Percentiles rank a stretch among this genome's conserved stretches.
These are phyloP conservation scores for Ariopsis seemanni DNA, from an alignment of 2,113 vertebrate genomes.

Conservation along the genomic window DNA sequence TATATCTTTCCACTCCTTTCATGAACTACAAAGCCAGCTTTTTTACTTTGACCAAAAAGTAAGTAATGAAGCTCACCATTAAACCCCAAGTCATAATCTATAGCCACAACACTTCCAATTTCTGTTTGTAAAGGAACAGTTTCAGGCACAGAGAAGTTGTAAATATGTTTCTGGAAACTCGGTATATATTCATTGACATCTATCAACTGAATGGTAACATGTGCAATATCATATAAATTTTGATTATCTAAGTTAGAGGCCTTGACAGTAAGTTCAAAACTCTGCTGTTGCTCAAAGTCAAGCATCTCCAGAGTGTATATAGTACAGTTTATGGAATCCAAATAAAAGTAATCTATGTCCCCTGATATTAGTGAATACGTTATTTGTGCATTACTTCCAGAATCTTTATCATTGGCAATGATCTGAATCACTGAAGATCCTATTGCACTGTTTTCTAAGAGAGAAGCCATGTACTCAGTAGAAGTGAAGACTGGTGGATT, in stretches of 20 bases:
- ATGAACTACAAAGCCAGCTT: slow-evolving; percentile 64
- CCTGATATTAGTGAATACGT: slow-evolving; percentile 68
- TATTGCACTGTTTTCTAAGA: slow-evolving; percentile 69
- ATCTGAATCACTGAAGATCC: slow-evolving; percentile 62
- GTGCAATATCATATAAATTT: slow-evolving; percentile 63
- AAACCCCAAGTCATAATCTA: slow-evolving; percentile 68
- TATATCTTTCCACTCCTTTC: slow-evolving; percentile 66
- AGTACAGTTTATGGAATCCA: slow-evolving; percentile 66
- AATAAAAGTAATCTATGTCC: slow-evolving; percentile 63
- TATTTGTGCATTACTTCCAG: slow-evolving; percentile 65
- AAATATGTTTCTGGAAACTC: slow-evolving; percentile 61
- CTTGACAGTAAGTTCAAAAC: slow-evolving; percentile 69
- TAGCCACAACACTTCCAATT: slow-evolving; percentile 67
- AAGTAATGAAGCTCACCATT: slow-evolving; percentile 72
- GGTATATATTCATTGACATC: slow-evolving; percentile 74
- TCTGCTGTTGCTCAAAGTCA: slow-evolving; percentile 71
- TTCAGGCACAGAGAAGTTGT: slow-evolving; percentile 68
- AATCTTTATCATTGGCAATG: slow-evolving; percentile 67
- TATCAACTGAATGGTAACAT: slow-evolving; percentile 65
- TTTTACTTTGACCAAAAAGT: slow-evolving; percentile 66
- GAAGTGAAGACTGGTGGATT: slow-evolving; percentile 70
- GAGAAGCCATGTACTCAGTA: slow-evolving; percentile 54
- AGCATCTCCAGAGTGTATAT: slow-evolving; percentile 65
- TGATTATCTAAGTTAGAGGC: slow-evolving; percentile 61
- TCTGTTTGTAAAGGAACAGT: slow-evolving; percentile 60